These are phyloP conservation scores for Phthorimaea operculella DNA, from an alignment of 1,140 invertebrate genomes.

Conservation along the genomic window DNA sequence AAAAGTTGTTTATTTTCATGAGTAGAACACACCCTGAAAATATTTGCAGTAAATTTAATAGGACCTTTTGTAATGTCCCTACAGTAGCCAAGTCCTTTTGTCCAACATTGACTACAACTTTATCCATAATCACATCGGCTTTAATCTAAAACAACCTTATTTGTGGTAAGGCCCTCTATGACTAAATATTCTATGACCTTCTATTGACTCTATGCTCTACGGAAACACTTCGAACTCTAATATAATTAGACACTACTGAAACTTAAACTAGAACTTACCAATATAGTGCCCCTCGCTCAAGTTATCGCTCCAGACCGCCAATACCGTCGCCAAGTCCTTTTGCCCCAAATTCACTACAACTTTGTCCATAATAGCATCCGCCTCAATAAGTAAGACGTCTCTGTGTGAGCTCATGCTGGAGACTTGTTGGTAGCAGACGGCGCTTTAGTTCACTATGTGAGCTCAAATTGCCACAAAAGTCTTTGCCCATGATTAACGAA, in stretches of 20 bases:
- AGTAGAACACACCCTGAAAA: too few species aligned
- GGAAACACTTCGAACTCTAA: too few species aligned
- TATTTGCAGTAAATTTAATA: too few species aligned
- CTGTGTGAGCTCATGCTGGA: conserved; percentile 29
- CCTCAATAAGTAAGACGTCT: conserved; percentile 69
- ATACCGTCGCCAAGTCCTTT: conserved; percentile 75
- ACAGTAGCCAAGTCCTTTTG: conserved; percentile 78
- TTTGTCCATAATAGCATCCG: conserved; percentile 75
- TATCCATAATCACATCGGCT: conserved; percentile 75
- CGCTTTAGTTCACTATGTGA: too few species aligned
- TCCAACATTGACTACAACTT: conserved; percentile 75
- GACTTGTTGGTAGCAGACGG: conserved; percentile 57
- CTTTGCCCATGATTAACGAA: too few species aligned
- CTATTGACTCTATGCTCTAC: too few species aligned
- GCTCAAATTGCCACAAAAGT: too few species aligned
- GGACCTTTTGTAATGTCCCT: too few species aligned
- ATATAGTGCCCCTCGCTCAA: conserved; percentile 60
- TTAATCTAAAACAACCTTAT: conserved; percentile 68
- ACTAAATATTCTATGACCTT: too few species aligned
- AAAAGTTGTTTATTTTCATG: too few species aligned
- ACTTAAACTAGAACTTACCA: conserved; percentile 25
- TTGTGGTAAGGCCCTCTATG: conserved; percentile 37
- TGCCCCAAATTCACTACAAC: conserved; percentile 78
- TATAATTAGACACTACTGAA: too few species aligned
- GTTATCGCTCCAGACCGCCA: conserved; percentile 78